These are phyloP conservation scores for Nomada fabriciana DNA, from an alignment of 2,888 invertebrate species.

Conservation along the genomic window DNA sequence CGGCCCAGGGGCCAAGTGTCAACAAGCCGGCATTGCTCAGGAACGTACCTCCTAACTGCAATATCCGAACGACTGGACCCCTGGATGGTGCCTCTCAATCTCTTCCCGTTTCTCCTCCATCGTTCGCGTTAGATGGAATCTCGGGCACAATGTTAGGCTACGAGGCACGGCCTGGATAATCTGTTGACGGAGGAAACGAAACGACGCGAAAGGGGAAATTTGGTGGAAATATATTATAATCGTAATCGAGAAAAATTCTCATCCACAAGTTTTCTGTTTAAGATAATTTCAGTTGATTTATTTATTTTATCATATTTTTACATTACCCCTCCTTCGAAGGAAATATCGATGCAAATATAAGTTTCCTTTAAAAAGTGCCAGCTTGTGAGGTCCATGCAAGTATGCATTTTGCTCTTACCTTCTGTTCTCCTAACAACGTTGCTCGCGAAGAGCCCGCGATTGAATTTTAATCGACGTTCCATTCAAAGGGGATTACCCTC, in stretches of 20 bases:
- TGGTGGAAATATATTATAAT: too few relatives aligned
- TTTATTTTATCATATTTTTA: too few relatives aligned
- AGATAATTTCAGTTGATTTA: too few relatives aligned
- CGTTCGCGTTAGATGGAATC: not conserved
- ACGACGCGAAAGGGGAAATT: too few relatives aligned
- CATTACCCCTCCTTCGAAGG: too few relatives aligned
- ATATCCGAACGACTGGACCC: conserved; percentile 56
- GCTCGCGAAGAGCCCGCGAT: not conserved
- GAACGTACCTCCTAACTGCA: conserved; percentile 67
- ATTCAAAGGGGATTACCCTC: conserved; percentile 11
- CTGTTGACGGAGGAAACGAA: not conserved
- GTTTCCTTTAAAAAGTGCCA: too few relatives aligned
- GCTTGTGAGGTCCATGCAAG: too few relatives aligned
- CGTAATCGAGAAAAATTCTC: too few relatives aligned
- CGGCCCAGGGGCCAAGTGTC: conserved; percentile 82
- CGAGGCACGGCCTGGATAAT: not conserved
- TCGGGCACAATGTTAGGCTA: not conserved
- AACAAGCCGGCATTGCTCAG: conserved; percentile 79
- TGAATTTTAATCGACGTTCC: conserved; percentile 6
- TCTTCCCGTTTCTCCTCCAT: not conserved
- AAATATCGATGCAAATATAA: too few relatives aligned
- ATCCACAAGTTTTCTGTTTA: too few relatives aligned
- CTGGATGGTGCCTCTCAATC: conserved; percentile 19
- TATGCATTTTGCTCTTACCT: not conserved
- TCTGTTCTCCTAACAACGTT: not conserved